These are phyloP conservation scores for Drosophila neonasuta DNA, from an alignment of 2,888 invertebrate genomes.

Conservation along the genomic window DNA sequence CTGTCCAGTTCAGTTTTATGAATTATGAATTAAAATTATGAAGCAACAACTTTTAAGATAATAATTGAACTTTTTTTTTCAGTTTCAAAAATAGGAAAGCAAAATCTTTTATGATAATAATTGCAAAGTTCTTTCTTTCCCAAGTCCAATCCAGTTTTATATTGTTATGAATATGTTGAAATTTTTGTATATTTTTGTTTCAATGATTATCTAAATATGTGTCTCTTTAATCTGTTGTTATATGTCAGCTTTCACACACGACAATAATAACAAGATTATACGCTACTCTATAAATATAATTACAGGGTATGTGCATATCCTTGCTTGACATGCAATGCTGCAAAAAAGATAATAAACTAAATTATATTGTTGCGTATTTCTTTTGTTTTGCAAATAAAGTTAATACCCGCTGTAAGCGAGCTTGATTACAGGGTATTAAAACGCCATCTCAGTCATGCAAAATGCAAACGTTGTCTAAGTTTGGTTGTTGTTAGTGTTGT, in stretches of 20 bases:
- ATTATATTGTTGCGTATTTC: not conserved
- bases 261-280: not conserved
- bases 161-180: no score
- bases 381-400: conserved; percentile 1
- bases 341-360: not conserved
- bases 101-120: no score
- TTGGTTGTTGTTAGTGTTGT: conserved; percentile 25
- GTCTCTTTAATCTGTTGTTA: not conserved
- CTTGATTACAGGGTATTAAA: conserved; percentile 40
- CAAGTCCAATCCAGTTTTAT: no score
- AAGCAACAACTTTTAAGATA: no score
- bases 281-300: not conserved
- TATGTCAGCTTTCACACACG: not conserved
- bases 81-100: no score
- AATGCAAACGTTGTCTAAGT: conserved; percentile 58
- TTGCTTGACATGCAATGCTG: not conserved
- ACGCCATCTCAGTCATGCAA: conserved; percentile 51
- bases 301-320: conserved; percentile 2
- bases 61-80: no score
- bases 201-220: not conserved
- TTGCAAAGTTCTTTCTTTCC: no score
- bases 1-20: no score
- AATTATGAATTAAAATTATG: no score
- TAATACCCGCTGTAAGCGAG: conserved; percentile 12
- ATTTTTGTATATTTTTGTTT: not conserved